These are phyloP conservation scores for Daktulosphaira vitifoliae DNA, from an alignment of 1,140 invertebrate species.

Conservation along the genomic window DNA sequence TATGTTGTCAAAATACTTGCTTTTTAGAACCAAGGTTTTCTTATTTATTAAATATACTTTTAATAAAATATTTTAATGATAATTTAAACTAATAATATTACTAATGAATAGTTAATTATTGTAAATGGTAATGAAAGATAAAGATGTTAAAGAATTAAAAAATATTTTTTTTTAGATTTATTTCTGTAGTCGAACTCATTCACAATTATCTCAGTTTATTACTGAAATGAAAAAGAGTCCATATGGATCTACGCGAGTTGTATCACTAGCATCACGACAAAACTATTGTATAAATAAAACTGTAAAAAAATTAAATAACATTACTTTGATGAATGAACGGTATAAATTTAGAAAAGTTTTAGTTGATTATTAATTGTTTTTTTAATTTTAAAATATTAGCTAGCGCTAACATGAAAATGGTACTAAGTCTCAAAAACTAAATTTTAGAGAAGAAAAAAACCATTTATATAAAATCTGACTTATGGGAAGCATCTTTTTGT, in stretches of 20 bases:
- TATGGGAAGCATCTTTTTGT: no score
- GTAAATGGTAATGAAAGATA: no score
- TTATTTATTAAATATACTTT: no score
- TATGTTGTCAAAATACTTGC: no score
- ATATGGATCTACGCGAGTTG: constrained; percentile 63
- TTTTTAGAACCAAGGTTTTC: no score
- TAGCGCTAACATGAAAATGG: background rate
- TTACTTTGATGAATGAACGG: constrained; percentile 84
- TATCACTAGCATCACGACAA: constrained; percentile 82
- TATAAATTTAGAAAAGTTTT: constrained; percentile 39
- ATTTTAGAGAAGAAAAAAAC: no score
- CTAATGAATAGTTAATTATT: no score
- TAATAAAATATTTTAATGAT: no score
- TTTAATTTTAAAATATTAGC: constrained; percentile 33
- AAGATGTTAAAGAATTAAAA: no score
- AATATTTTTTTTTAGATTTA: constrained; percentile 62
- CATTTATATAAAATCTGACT: no score
- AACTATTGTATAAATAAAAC: constrained; percentile 84
- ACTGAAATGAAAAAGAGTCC: constrained; percentile 79
- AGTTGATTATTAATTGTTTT: background rate
- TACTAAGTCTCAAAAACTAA: constrained; percentile 13
- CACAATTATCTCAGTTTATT: constrained; percentile 89
- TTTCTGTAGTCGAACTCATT: constrained; percentile 93
- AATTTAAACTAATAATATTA: no score
- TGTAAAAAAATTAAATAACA: constrained; percentile 65